A percentile compares a stretch with the other conserved stretches of the same genome.
These are phyloP conservation scores for fruit fly (Drosophila melanogaster) DNA, from an alignment of 1,140 invertebrate species.

Conservation along the genomic window Release_6_plus_ISO1_MT NT_037436.4:21658001-21658500, in stretches of 20 bases:
- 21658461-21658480: conserved; percentile 60
- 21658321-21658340: not conserved
- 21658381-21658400: conserved; percentile 85
- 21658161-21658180: too few relatives aligned
- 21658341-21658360: conserved; percentile 69
- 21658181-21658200: too few relatives aligned
- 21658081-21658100: not conserved
- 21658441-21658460: conserved; percentile 56
- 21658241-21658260: too few relatives aligned
- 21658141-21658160: too few relatives aligned
- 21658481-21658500: conserved; percentile 85
- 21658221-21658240: too few relatives aligned
- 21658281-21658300: too few relatives aligned
- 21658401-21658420: conserved; percentile 85
- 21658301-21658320: not conserved
- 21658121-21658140: too few relatives aligned
- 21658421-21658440: conserved; percentile 65
- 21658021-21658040: conserved; percentile 2
- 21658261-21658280: too few relatives aligned
- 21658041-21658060: conserved; percentile 5
- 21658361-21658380: conserved; percentile 71
- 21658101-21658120: too few relatives aligned
- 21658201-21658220: too few relatives aligned
- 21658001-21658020: conserved; percentile 3
- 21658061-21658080: not conserved